Percentiles rank a stretch among this genome's conserved stretches.
Evolutionary conservation across 2,113 vertebrate species (phyloP).

Genomic region (Aspiorhynchus laticeps): DNA sequence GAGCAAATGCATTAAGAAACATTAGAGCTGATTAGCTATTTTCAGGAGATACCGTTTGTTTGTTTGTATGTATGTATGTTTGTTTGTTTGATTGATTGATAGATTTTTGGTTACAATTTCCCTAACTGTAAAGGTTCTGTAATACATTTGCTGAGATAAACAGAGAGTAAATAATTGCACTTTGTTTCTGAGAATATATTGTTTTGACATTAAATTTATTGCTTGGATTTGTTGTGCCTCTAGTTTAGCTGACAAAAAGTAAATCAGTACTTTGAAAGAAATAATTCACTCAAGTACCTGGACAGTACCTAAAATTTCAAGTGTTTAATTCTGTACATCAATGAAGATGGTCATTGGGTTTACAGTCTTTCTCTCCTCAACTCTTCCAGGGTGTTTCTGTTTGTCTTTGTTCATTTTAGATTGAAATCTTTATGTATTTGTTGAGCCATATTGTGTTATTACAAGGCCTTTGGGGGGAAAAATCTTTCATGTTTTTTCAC

Average conservation of each 20-base stretch:
- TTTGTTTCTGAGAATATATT: not conserved
- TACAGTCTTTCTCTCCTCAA: not conserved
- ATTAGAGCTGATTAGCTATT: not conserved
- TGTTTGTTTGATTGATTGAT: no score
- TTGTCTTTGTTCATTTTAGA: not conserved
- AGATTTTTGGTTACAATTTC: not conserved
- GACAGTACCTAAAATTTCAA: no score
- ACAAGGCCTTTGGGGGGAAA: not conserved
- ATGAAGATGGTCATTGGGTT: not conserved
- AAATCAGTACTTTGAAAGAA: not conserved
- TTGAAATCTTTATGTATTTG: not conserved
- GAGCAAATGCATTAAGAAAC: conserved; percentile 19
- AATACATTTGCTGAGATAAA: not conserved
- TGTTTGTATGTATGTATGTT: no score
- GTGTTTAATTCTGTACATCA: not conserved
- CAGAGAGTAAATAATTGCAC: not conserved
- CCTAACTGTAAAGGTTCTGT: not conserved
- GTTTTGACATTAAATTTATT: not conserved
- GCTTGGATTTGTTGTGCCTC: not conserved
- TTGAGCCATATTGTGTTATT: conserved; percentile 5
- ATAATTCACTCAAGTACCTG: not conserved
- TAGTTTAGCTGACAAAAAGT: not conserved
- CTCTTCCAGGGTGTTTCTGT: not conserved
- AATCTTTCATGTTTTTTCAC: not conserved
- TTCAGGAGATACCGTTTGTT: not conserved